A percentile compares a stretch with the other conserved stretches of the same genome.
Evolutionary conservation across 2,113 vertebrate species (phyloP).

Genomic region (Hiodon alosoides): DNA sequence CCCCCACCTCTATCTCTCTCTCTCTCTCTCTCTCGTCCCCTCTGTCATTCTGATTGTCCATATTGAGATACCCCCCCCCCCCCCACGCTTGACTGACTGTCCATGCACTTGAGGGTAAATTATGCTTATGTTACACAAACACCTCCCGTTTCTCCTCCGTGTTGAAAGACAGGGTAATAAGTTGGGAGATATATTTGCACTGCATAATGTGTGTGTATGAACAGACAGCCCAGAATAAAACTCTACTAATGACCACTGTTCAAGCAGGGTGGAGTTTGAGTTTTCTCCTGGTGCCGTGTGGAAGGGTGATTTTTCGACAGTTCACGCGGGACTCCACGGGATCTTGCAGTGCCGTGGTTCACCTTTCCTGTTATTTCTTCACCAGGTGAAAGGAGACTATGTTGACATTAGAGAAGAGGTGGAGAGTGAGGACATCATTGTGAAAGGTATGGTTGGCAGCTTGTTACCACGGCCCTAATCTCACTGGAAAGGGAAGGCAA

Average conservation of each 20-base stretch:
- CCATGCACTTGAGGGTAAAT: constrained; percentile 48
- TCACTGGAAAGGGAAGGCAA: not conserved
- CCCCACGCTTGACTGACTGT: constrained; percentile 22
- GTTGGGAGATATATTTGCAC: constrained; percentile 65
- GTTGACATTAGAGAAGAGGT: constrained; percentile 74
- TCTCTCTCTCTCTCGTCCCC: constrained; percentile 17
- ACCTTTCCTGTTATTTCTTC: not conserved
- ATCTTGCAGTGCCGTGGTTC: not conserved
- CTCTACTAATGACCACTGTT: constrained; percentile 20
- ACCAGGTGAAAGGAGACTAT: constrained; percentile 63
- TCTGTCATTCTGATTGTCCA: too few relatives aligned
- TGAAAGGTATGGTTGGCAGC: constrained; percentile 55
- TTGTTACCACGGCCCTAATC: too few relatives aligned
- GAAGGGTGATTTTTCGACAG: not conserved
- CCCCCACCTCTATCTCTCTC: constrained; percentile 13
- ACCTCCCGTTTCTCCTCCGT: constrained; percentile 44
- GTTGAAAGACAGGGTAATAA: constrained; percentile 70
- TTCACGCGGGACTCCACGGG: not conserved
- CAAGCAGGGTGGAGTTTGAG: not conserved
- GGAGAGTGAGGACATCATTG: constrained; percentile 52
- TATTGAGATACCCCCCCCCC: too few relatives aligned
- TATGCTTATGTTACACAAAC: constrained; percentile 52
- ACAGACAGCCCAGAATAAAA: constrained; percentile 44
- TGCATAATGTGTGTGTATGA: constrained; percentile 62
- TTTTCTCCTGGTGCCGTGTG: not conserved